These are phyloP conservation scores for Puma concolor DNA, from an alignment of 2,113 vertebrate genomes.

Conservation along the genomic window DNA sequence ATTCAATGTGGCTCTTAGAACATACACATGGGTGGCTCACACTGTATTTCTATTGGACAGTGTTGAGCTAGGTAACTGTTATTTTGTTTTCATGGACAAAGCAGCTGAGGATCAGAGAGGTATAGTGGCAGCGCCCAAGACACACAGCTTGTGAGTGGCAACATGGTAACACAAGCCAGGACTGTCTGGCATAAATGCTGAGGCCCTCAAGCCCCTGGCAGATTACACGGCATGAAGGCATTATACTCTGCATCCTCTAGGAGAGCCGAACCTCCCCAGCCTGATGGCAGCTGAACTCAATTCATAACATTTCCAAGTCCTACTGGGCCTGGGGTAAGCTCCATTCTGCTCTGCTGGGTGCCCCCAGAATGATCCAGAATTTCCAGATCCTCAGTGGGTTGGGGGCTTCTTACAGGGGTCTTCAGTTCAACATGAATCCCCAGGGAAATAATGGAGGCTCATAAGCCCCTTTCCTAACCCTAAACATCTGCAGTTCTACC, in stretches of 20 bases:
- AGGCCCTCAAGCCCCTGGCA: too few relatives aligned
- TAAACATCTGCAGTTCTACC: background rate
- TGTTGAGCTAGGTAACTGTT: background rate
- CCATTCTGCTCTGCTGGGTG: background rate
- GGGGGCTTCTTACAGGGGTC: background rate
- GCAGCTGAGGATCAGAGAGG: background rate
- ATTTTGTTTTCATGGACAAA: background rate
- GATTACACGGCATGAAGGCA: fast-evolving
- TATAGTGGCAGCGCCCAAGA: fast-evolving
- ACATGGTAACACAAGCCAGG: background rate
- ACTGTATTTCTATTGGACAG: background rate
- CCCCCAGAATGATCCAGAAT: background rate
- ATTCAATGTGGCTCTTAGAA: background rate
- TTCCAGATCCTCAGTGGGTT: background rate
- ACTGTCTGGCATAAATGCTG: background rate
- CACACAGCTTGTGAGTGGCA: background rate
- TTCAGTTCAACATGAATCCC: background rate
- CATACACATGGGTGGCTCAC: background rate
- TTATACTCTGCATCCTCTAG: background rate
- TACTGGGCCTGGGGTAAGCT: background rate
- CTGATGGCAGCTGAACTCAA: background rate
- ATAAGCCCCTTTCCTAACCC: background rate
- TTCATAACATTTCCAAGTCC: background rate
- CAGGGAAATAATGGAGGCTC: background rate
- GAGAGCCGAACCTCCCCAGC: background rate